These are phyloP conservation scores for Agrilus planipennis DNA, from an alignment of 1,140 invertebrate species.

Conservation along the genomic window DNA sequence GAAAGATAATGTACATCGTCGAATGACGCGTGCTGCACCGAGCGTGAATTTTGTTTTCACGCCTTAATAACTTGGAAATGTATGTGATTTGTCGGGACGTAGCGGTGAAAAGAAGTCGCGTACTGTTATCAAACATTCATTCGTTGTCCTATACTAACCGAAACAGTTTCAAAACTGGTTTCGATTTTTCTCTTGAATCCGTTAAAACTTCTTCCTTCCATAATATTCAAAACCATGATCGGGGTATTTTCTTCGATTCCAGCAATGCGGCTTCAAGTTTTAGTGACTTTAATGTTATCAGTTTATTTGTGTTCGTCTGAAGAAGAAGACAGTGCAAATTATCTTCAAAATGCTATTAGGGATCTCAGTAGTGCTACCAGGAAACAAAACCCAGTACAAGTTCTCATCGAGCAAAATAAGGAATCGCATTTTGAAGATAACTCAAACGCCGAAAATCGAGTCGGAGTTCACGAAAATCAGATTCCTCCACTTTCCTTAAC, in stretches of 20 bases:
- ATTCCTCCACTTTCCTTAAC: conserved; percentile 23
- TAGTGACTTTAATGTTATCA: conserved; percentile 13
- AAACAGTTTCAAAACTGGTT: conserved; percentile 6
- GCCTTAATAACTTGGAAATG: conserved; percentile 26
- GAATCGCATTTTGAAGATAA: conserved; percentile 8
- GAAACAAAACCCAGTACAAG: conserved; percentile 8
- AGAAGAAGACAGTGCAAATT: conserved; percentile 22
- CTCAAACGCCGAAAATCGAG: conserved; percentile 6
- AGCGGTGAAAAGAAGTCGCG: conserved; percentile 17
- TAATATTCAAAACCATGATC: neutral
- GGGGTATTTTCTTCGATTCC: neutral
- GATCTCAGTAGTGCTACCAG: conserved; percentile 19
- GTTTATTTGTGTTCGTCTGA: conserved; percentile 6
- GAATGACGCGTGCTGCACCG: conserved; percentile 8
- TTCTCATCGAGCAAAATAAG: conserved; percentile 4
- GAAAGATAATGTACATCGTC: conserved; percentile 8
- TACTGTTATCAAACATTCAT: neutral
- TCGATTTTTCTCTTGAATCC: conserved; percentile 2
- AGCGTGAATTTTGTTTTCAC: conserved; percentile 14
- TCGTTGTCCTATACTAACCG: neutral
- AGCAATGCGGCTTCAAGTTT: conserved; percentile 12
- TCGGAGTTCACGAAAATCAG: conserved; percentile 8
- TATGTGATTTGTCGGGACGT: conserved; percentile 23
- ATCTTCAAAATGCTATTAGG: conserved; percentile 28
- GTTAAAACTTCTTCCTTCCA: conserved; percentile 1